Conservation (phyloP, 1,140 invertebrate species). For the Megalopta genalis region DNA sequence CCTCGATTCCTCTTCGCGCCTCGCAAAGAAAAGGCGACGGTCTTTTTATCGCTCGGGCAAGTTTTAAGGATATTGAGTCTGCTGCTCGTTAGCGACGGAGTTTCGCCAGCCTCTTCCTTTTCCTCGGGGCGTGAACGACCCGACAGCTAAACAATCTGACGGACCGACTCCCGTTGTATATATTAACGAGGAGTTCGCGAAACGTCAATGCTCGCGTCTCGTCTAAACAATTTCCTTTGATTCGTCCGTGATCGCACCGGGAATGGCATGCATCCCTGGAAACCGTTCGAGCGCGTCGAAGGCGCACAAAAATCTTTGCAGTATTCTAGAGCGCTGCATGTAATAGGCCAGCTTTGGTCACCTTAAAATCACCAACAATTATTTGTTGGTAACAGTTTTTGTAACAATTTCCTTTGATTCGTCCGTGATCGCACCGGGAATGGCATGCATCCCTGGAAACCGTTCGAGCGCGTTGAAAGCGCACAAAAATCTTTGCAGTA, state of each 20-base stretch:
- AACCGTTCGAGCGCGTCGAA: conserved; percentile 19
- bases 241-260: conserved; percentile 48
- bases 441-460: no score
- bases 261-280: background rate
- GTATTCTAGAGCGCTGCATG: no score
- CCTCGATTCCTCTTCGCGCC: background rate
- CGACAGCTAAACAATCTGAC: conserved; percentile 54
- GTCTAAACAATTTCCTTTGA: conserved; percentile 28
- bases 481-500: no score
- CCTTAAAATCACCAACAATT: no score
- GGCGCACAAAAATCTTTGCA: no score
- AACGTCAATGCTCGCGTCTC: conserved; percentile 46
- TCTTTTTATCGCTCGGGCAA: conserved; percentile 39
- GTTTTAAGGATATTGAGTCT: conserved; percentile 31
- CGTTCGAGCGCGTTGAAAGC: no score
- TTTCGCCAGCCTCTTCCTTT: conserved; percentile 23
- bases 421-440: no score
- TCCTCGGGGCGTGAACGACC: conserved; percentile 26
- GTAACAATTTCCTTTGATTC: no score
- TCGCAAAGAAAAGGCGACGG: conserved; percentile 26
- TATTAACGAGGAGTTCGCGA: conserved; percentile 46
- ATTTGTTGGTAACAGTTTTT: no score
- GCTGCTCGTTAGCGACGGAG: conserved; percentile 40
- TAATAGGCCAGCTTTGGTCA: no score
- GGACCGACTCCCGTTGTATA: conserved; percentile 45